Base-by-base conservation (phyloP, 2,888 invertebrate genomes). In the Stenchaetothrips biformis region DNA sequence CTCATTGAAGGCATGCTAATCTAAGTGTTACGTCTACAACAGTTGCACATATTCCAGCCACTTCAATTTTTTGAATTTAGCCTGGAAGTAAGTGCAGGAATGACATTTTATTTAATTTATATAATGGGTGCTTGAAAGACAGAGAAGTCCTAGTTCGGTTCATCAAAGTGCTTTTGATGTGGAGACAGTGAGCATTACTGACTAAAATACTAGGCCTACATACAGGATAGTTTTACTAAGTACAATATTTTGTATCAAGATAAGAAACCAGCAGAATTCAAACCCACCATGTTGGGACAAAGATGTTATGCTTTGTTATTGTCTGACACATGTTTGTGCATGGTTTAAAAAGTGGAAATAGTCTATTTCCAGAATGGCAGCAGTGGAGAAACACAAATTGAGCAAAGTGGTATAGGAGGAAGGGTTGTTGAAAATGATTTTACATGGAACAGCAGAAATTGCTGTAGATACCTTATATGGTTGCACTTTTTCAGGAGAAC, bases 181-280 rank as follows among this genome's bases (percentile, higher is more conserved):
- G 25, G n/a, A 74, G 67, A 74, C 67, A 53, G 53, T 74, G 67
- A 74, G 67, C 67, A 74, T 74, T 74, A 74, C 67, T 74, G 67
- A 74, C 67, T 74, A 74, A 74, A 74, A 74, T 74, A 74, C 67
- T 74, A 74, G 67, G 67, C 67, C 67, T 74, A 74, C 67, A 7
- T 25, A 74, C 67, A 25, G 67, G 25, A 74, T 25, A 74, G 21
- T 74, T 74, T 74, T 74, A 74, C 67, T 74, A 74, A 74, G 67
- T 74, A 74, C 67, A 74, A 21, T 74, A 74, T 74, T 74, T 74
- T 25, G 25, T 25, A 21, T 25, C 11, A 74, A 25, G 67, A 25
- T n/a, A 74, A 74, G 67, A 74, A 74, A 74, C 25, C 67, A 74
- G 67, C 67, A 74, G 25, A 74, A n/a, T 74, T 74, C 11, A 67